Percentiles rank a stretch among this genome's conserved stretches.
phyloP scores from a whole-genome alignment of 2,888 invertebrate genomes.

The Platycheirus rosarum region DNA sequence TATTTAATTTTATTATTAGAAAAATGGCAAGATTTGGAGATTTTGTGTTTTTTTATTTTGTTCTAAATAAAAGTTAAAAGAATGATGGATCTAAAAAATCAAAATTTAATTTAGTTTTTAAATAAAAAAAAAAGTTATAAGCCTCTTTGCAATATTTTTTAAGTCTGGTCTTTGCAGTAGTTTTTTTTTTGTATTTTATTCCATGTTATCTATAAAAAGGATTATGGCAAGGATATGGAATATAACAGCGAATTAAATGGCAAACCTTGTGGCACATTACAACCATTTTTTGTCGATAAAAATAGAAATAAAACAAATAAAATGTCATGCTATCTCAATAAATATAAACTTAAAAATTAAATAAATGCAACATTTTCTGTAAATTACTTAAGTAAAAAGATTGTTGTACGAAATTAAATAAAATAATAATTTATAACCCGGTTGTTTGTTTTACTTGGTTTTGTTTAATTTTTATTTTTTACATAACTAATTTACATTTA shows the following conservation, averaged over 20 bases:
- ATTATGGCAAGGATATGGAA: conserved; percentile 64
- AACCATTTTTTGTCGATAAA: conserved; percentile 55
- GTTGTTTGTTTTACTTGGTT: conserved; percentile 45
- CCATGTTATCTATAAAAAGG: conserved; percentile 39
- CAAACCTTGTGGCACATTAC: conserved; percentile 70
- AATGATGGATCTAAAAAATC: conserved; percentile 27
- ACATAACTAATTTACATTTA: conserved; percentile 71
- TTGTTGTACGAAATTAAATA: conserved; percentile 55
- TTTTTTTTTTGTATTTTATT: conserved; percentile 43
- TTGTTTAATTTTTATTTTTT: conserved; percentile 20
- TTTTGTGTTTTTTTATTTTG: conserved; percentile 28
- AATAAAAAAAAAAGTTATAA: conserved; percentile 25
- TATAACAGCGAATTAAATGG: conserved; percentile 64
- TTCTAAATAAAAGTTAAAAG: conserved; percentile 30
- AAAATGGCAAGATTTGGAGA: conserved; percentile 72
- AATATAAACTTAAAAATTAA: conserved; percentile 65
- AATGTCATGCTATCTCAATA: conserved; percentile 52
- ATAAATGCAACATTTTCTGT: conserved; percentile 65
- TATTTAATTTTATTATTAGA: conserved; percentile 48
- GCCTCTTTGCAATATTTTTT: conserved; percentile 56
- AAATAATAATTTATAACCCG: conserved; percentile 55
- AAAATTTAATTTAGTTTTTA: background rate
- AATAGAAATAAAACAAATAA: conserved; percentile 34
- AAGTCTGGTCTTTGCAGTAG: conserved; percentile 28
- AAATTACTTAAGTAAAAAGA: conserved; percentile 46